A percentile compares a stretch with the other conserved stretches of the same genome.
phyloP scores from a whole-genome alignment of 2,888 invertebrate genomes.

The Nudaria mundana region DNA sequence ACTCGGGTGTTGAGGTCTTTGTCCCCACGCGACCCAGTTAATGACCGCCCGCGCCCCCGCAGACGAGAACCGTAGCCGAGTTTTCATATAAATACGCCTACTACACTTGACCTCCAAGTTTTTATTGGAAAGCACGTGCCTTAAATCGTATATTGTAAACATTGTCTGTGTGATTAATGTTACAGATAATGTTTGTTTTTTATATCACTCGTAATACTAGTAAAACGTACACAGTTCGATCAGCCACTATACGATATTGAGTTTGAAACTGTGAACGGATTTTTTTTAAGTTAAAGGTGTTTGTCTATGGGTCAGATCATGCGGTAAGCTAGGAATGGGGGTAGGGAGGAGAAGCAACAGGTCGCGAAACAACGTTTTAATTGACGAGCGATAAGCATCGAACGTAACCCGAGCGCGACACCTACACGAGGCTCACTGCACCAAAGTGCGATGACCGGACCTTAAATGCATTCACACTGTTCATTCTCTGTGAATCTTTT shows the following conservation, averaged over 20 bases:
- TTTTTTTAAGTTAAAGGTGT: slow-evolving; percentile 32
- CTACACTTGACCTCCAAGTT: slow-evolving; percentile 81
- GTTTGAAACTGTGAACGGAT: too few relatives aligned
- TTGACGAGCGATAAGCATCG: slow-evolving; percentile 75
- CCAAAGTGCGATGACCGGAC: slow-evolving; percentile 69
- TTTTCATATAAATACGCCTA: slow-evolving; percentile 79
- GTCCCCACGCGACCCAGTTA: slow-evolving; percentile 79
- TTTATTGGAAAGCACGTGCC: slow-evolving; percentile 79
- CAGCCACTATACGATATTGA: slow-evolving; percentile 34
- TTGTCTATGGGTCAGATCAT: slow-evolving; percentile 42
- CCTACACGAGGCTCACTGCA: slow-evolving; percentile 45
- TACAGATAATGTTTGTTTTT: too few relatives aligned
- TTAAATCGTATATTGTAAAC: slow-evolving; percentile 67
- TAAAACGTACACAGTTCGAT: too few relatives aligned
- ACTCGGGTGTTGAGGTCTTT: slow-evolving; percentile 65
- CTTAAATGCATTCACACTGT: slow-evolving; percentile 60
- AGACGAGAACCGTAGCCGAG: slow-evolving; percentile 74
- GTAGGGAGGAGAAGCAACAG: slow-evolving; percentile 67
- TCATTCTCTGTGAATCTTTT: slow-evolving; percentile 33
- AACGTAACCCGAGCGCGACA: slow-evolving; percentile 71
- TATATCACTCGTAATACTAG: neutral
- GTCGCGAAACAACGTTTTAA: slow-evolving; percentile 78
- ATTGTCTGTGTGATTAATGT: slow-evolving; percentile 41
- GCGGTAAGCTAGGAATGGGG: slow-evolving; percentile 39
- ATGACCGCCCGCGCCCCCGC: slow-evolving; percentile 77